phyloP scores from a whole-genome alignment of 1,140 invertebrate genomes.

The Zaprionus africanus region DNA sequence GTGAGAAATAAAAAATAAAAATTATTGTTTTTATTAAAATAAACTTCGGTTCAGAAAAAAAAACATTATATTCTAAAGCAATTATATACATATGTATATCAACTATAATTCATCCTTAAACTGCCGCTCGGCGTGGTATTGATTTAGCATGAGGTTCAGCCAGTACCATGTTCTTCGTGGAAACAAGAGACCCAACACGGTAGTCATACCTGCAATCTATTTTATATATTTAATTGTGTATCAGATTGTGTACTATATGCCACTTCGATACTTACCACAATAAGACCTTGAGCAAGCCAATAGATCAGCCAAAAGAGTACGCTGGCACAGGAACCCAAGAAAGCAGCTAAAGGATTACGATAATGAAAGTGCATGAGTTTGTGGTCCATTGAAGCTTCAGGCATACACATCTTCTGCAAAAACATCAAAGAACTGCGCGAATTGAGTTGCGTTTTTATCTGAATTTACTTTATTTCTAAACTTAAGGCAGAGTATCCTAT shows the following conservation, averaged over 20 bases:
- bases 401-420: conserved; percentile 17
- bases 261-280: conserved; percentile 39
- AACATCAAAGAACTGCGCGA: conserved; percentile 11
- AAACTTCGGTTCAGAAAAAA: not conserved
- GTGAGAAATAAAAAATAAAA: conserved; percentile 57
- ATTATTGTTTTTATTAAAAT: conserved; percentile 23
- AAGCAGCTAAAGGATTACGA: conserved; percentile 33
- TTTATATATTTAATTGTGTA: not conserved
- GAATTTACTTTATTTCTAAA: not conserved
- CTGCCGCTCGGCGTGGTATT: conserved; percentile 47
- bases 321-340: conserved; percentile 29
- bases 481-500: not conserved
- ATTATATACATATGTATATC: conserved; percentile 19
- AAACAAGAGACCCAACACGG: conserved; percentile 47
- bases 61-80: not conserved
- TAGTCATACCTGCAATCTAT: conserved; percentile 40
- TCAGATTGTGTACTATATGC: not conserved
- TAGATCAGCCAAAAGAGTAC: conserved; percentile 49
- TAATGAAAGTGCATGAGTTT: conserved; percentile 4
- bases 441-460: not conserved
- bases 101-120: conserved; percentile 57
- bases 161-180: conserved; percentile 39
- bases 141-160: conserved; percentile 43
- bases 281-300: conserved; percentile 38
- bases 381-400: not conserved